A percentile compares a stretch with the other conserved stretches of the same genome.
Conservation (phyloP, 2,888 invertebrate genomes). For the Ptychoptera contaminata region DNA sequence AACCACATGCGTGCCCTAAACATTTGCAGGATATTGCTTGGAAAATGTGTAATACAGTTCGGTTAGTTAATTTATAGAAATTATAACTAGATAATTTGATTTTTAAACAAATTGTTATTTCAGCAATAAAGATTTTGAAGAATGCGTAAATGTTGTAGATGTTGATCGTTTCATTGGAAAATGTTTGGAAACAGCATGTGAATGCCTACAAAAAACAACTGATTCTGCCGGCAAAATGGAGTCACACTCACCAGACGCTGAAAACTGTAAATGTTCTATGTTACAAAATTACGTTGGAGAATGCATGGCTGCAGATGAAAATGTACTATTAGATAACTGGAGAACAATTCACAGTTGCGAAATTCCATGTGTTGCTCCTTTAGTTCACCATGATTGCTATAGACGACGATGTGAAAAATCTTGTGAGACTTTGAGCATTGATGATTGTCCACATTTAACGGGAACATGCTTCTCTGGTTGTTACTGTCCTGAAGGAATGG, state of each 20-base stretch:
- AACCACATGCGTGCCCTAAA: constrained; percentile 42
- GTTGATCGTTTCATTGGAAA: constrained; percentile 52
- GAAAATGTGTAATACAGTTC: constrained; percentile 50
- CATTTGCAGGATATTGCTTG: constrained; percentile 46
- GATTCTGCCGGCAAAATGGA: constrained; percentile 10
- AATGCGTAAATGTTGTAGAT: constrained; percentile 46
- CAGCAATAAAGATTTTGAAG: constrained; percentile 46
- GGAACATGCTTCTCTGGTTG: constrained; percentile 68
- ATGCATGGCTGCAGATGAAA: constrained; percentile 48
- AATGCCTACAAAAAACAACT: constrained; percentile 38
- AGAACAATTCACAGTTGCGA: constrained; percentile 55
- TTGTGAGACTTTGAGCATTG: constrained; percentile 45
- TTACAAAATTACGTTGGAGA: constrained; percentile 56
- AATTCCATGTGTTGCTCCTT: constrained; percentile 52
- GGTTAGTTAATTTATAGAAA: constrained; percentile 31
- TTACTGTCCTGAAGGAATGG: constrained; percentile 63
- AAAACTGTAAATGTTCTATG: constrained; percentile 51
- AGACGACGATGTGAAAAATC: constrained; percentile 61
- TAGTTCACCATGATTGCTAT: constrained; percentile 72
- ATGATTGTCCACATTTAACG: constrained; percentile 43
- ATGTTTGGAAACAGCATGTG: constrained; percentile 62
- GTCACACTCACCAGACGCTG: constrained; percentile 18
- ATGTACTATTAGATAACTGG: constrained; percentile 53
- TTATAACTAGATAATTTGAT: background rate
- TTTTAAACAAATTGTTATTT: constrained; percentile 5